Conservation (phyloP, 2,888 invertebrate species). For the Leptinotarsa peninsularis region DNA sequence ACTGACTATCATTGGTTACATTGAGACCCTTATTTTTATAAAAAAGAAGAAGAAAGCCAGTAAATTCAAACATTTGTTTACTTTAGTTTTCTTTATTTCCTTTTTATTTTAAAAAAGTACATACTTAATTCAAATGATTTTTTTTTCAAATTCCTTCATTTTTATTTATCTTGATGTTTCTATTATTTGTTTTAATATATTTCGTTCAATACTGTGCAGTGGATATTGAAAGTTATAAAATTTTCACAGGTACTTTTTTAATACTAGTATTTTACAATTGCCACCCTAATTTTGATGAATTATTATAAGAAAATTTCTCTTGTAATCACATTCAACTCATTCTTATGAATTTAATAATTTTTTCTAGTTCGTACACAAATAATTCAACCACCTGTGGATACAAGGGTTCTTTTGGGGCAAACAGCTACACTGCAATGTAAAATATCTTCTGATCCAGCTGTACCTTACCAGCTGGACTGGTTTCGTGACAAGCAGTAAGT, state of each 20-base stretch:
- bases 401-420: constrained; percentile 90
- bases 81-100: not conserved
- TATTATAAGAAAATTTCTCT: too few species aligned
- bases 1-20: not conserved
- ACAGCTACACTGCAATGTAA: constrained; percentile 95
- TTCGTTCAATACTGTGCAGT: not conserved
- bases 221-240: not conserved
- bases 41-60: constrained; percentile 17
- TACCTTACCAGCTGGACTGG: constrained; percentile 89
- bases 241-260: constrained; percentile 1
- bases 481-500: constrained; percentile 87
- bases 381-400: constrained; percentile 92
- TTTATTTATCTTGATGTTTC: constrained; percentile 13
- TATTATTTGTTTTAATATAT: not conserved
- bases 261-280: too few species aligned
- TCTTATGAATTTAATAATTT: not conserved
- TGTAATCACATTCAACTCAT: too few species aligned
- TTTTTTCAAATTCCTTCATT: not conserved
- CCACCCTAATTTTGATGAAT: not conserved
- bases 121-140: not conserved
- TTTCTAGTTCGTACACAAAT: constrained; percentile 89
- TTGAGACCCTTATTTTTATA: not conserved
- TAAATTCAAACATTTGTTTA: constrained; percentile 1
- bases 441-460: constrained; percentile 90
- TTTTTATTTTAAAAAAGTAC: not conserved